Conservation (phyloP, 2,797 vertebrate species). For the Melanitta fusca region DNA sequence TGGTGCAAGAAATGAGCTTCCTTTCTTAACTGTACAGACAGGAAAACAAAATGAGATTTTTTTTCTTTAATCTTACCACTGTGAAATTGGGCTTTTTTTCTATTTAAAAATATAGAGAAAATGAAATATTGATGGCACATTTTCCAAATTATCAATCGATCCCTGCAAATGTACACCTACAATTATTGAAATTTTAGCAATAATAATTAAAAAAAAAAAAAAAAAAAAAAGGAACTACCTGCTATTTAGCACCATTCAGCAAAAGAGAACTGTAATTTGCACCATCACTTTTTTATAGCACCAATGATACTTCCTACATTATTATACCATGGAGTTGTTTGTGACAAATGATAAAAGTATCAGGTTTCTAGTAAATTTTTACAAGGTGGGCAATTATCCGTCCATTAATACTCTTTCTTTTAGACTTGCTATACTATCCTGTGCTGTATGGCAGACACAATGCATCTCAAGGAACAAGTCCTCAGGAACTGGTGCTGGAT, state of each 20-base stretch:
- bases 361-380: slow-evolving; percentile 41
- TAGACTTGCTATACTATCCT: not conserved
- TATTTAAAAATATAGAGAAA: slow-evolving; percentile 70
- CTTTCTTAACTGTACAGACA: slow-evolving; percentile 2
- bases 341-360: slow-evolving; percentile 51
- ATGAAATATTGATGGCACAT: slow-evolving; percentile 57
- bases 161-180: slow-evolving; percentile 49
- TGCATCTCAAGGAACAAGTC: not conserved
- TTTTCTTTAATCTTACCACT: slow-evolving; percentile 59
- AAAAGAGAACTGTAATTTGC: slow-evolving; percentile 61
- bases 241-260: slow-evolving; percentile 54
- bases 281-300: slow-evolving; percentile 58
- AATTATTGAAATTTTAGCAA: slow-evolving; percentile 66
- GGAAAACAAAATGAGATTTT: slow-evolving; percentile 45
- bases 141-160: slow-evolving; percentile 74
- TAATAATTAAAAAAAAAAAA: not conserved
- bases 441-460: not conserved
- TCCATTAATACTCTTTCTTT: slow-evolving; percentile 4
- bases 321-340: not conserved
- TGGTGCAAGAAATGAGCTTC: slow-evolving; percentile 47
- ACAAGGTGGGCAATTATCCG: slow-evolving; percentile 33
- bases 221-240: slow-evolving; percentile 30
- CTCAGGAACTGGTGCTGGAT: not conserved
- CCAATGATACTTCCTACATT: slow-evolving; percentile 42
- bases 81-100: slow-evolving; percentile 61